Percentiles rank a stretch among this genome's conserved stretches.
Conservation (phyloP, 2,888 invertebrate species). For the Nymphalis polychloros region DNA sequence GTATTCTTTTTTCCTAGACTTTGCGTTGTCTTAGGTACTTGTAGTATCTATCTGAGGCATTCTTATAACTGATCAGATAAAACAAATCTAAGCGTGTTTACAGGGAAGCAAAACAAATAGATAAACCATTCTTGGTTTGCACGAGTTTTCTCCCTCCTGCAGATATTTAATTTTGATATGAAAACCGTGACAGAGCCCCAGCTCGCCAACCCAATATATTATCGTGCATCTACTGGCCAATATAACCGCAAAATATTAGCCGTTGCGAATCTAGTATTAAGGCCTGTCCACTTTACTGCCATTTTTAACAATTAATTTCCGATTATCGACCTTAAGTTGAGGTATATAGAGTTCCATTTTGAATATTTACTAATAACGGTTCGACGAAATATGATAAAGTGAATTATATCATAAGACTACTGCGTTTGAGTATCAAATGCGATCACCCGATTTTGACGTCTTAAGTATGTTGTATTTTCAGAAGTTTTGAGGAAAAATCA, state of each 20-base stretch:
- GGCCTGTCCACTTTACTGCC: constrained; percentile 54
- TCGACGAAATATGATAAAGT: constrained; percentile 44
- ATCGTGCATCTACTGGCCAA: constrained; percentile 72
- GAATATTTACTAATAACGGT: constrained; percentile 30
- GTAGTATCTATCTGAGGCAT: neutral
- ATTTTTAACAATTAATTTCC: constrained; percentile 14
- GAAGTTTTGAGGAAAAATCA: constrained; percentile 9
- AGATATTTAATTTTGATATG: constrained; percentile 81
- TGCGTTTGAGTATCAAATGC: constrained; percentile 48
- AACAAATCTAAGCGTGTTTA: constrained; percentile 35
- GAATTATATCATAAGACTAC: constrained; percentile 48
- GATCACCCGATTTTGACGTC: constrained; percentile 41
- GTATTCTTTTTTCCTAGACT: too few relatives aligned
- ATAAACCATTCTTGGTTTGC: constrained; percentile 37
- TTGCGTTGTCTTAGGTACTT: neutral
- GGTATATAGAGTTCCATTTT: constrained; percentile 42
- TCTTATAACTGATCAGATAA: constrained; percentile 19
- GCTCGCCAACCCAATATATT: constrained; percentile 68
- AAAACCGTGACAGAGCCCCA: constrained; percentile 63
- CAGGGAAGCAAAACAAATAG: constrained; percentile 37
- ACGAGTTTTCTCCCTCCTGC: constrained; percentile 47
- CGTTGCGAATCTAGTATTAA: constrained; percentile 72
- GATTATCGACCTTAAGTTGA: constrained; percentile 39
- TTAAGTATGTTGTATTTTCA: constrained; percentile 38
- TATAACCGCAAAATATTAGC: constrained; percentile 78